Conservation (phyloP, 2,888 invertebrate species). For the Orthosia gothica region DNA sequence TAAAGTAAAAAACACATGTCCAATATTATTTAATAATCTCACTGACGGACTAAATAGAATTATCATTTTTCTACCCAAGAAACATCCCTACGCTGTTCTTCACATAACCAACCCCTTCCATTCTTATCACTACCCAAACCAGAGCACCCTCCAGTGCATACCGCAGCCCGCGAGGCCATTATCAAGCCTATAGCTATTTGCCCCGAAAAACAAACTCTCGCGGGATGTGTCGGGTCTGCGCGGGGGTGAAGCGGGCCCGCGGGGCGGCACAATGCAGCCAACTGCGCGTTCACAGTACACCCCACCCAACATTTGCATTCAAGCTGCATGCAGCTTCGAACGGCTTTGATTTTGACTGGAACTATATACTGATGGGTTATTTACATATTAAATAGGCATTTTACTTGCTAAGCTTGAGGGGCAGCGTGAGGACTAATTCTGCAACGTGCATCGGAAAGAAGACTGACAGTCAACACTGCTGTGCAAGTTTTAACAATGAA, state of each 20-base stretch:
- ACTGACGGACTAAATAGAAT: too few relatives aligned
- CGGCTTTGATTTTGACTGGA: constrained; percentile 82
- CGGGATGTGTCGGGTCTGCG: constrained; percentile 84
- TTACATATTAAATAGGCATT: constrained; percentile 65
- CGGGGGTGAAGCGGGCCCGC: constrained; percentile 64
- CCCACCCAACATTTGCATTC: constrained; percentile 87
- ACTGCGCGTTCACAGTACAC: constrained; percentile 88
- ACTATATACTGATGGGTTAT: constrained; percentile 60
- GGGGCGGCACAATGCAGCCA: constrained; percentile 88
- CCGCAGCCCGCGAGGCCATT: constrained; percentile 89
- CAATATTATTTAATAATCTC: too few relatives aligned
- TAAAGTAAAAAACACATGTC: too few relatives aligned
- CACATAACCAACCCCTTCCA: background rate
- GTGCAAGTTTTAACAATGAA: too few relatives aligned
- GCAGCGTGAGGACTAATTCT: constrained; percentile 1
- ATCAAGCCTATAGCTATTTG: constrained; percentile 92
- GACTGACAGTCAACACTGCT: background rate
- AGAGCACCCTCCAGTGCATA: constrained; percentile 76
- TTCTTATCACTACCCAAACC: constrained; percentile 51
- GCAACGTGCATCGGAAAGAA: background rate
- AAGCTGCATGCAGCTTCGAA: constrained; percentile 82
- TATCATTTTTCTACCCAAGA: too few relatives aligned
- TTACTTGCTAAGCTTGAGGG: constrained; percentile 50
- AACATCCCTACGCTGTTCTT: too few relatives aligned
- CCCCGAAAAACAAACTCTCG: constrained; percentile 92